Conservation (phyloP, 2,113 vertebrate genomes). For the Rhinopomastus cyanomelas region DNA sequence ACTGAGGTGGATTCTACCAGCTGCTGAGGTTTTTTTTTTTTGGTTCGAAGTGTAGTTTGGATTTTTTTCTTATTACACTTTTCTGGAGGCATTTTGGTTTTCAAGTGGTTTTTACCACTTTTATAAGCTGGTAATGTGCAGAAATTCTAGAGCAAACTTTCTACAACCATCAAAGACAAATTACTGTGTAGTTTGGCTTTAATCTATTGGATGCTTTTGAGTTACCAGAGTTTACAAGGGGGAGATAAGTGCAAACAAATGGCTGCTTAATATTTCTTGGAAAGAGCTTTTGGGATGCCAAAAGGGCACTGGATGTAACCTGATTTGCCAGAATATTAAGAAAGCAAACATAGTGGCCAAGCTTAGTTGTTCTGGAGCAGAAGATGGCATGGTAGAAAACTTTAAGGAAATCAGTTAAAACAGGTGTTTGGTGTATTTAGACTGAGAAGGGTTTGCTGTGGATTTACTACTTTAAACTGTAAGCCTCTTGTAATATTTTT, state of each 20-base stretch:
- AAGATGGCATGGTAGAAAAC: neutral
- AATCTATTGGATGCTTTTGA: neutral
- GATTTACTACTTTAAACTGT: conserved; percentile 50
- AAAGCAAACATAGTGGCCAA: neutral
- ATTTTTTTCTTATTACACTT: neutral
- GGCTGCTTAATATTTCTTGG: neutral
- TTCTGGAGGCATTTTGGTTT: neutral
- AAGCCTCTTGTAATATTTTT: conserved; percentile 1
- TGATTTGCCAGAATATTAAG: neutral
- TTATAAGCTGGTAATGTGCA: no score
- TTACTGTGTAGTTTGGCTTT: neutral
- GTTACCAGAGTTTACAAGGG: neutral
- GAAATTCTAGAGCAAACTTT: neutral
- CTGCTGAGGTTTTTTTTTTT: neutral
- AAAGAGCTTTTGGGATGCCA: neutral
- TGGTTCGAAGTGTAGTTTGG: neutral
- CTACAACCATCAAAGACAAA: no score
- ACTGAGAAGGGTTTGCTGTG: conserved; percentile 43
- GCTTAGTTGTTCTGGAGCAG: neutral
- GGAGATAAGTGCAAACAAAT: neutral
- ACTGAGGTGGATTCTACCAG: neutral
- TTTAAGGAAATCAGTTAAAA: neutral
- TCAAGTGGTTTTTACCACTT: neutral
- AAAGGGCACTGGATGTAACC: neutral
- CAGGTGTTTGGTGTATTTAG: conserved; percentile 7